These are phyloP conservation scores for Grapholita molesta DNA, from an alignment of 1,140 invertebrate species.

Conservation along the genomic window DNA sequence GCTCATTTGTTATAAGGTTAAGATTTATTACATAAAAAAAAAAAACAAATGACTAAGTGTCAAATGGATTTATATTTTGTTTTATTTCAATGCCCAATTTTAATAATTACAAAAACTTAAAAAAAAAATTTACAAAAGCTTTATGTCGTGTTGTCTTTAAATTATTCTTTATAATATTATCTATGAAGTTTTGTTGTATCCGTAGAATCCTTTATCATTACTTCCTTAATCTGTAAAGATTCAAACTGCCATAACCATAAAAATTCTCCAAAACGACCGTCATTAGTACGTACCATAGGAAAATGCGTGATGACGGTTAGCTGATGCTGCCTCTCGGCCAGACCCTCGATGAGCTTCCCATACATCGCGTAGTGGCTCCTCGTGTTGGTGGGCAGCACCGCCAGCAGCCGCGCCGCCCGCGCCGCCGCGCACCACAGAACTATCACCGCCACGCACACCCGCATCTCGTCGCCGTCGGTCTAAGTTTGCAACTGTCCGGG, in stretches of 20 bases:
- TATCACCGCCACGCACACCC: conserved; percentile 50
- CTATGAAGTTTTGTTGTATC: too few species aligned
- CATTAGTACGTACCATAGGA: conserved; percentile 61
- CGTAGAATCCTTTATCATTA: too few species aligned
- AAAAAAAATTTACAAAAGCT: too few species aligned
- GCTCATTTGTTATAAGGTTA: too few species aligned
- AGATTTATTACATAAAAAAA: too few species aligned
- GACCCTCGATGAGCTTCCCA: conserved; percentile 79
- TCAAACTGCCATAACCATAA: not conserved
- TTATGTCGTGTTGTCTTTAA: too few species aligned
- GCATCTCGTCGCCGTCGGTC: conserved; percentile 53
- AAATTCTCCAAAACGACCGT: not conserved
- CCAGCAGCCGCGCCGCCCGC: conserved; percentile 61
- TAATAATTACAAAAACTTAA: too few species aligned
- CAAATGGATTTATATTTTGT: too few species aligned
- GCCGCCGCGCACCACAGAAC: conserved; percentile 36
- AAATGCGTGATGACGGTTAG: conserved; percentile 85
- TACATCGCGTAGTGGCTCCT: conserved; percentile 76
- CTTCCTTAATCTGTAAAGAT: not conserved
- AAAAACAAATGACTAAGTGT: too few species aligned
- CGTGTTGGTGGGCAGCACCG: conserved; percentile 72
- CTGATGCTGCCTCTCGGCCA: conserved; percentile 81
- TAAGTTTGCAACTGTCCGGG: conserved; percentile 38
- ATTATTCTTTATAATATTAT: too few species aligned
- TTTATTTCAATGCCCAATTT: too few species aligned